Evolutionary conservation across 2,888 invertebrate genomes (phyloP).

Genomic region (Drosophila cognata): DNA sequence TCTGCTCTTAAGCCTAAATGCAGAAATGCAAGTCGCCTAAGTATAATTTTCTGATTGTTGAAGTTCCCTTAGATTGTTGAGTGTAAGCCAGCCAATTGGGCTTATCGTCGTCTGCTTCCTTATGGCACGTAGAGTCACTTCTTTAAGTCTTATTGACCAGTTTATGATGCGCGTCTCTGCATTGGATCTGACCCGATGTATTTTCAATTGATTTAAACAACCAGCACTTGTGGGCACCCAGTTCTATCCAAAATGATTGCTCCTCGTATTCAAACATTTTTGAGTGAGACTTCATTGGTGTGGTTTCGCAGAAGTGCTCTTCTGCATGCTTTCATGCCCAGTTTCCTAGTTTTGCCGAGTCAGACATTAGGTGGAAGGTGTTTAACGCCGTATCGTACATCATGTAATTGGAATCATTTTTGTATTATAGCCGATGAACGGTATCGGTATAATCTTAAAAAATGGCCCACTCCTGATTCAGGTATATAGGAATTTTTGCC

Average conservation of each 20-base stretch:
- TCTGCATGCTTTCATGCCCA: not conserved
- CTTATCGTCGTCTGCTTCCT: not conserved
- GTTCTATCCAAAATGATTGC: not conserved
- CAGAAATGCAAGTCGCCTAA: no score
- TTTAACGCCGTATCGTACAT: no score
- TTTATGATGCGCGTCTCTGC: not conserved
- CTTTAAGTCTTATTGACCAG: not conserved
- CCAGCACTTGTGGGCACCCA: not conserved
- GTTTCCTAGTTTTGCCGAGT: not conserved
- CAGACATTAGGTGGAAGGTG: no score
- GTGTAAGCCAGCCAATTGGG: not conserved
- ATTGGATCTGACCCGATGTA: not conserved
- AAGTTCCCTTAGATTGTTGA: not conserved
- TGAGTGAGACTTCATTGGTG: no score
- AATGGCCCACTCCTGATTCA: no score
- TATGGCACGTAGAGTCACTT: not conserved
- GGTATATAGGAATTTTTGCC: no score
- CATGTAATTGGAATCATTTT: no score
- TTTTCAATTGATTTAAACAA: not conserved
- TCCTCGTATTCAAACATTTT: not conserved
- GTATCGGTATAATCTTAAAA: no score
- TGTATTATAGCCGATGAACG: no score
- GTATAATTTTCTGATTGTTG: no score
- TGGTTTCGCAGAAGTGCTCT: no score
- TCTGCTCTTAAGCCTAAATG: no score